Percentiles rank a stretch among this genome's conserved stretches.
Conservation (phyloP, 2,113 vertebrate species). For the Circaetus cinerascens region DNA sequence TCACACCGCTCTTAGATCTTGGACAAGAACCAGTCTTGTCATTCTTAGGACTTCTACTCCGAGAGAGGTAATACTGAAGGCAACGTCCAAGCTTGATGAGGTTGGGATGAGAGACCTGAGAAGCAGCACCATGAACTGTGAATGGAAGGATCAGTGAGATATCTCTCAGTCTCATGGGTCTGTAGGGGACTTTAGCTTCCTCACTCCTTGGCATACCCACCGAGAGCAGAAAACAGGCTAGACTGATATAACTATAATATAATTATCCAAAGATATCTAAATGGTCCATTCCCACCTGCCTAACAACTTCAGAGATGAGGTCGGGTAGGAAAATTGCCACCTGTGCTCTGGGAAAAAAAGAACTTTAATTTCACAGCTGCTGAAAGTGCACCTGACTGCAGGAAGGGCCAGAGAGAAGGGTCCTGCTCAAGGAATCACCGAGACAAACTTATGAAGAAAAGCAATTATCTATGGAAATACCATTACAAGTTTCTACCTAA, state of each 20-base stretch:
- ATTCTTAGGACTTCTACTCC: background rate
- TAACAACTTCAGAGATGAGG: background rate
- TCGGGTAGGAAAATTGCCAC: background rate
- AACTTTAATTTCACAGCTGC: background rate
- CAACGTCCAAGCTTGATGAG: background rate
- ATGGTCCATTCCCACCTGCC: background rate
- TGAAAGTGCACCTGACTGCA: background rate
- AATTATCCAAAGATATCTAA: background rate
- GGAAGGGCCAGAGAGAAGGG: background rate
- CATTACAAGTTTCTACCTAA: background rate
- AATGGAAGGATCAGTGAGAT: background rate
- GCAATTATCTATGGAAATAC: background rate
- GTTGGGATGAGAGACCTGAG: background rate
- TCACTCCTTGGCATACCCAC: background rate
- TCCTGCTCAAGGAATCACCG: background rate
- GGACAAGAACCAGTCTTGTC: background rate
- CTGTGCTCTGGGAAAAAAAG: background rate
- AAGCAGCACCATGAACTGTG: background rate
- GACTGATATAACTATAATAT: background rate
- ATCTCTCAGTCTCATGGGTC: background rate
- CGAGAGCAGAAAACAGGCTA: background rate
- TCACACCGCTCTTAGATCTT: background rate
- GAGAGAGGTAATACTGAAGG: background rate
- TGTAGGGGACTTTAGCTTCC: background rate
- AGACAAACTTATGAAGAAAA: background rate